A percentile compares a stretch with the other conserved stretches of the same genome.
Conservation (phyloP, 2,888 invertebrate genomes). For the Crocallis elinguaria region DNA sequence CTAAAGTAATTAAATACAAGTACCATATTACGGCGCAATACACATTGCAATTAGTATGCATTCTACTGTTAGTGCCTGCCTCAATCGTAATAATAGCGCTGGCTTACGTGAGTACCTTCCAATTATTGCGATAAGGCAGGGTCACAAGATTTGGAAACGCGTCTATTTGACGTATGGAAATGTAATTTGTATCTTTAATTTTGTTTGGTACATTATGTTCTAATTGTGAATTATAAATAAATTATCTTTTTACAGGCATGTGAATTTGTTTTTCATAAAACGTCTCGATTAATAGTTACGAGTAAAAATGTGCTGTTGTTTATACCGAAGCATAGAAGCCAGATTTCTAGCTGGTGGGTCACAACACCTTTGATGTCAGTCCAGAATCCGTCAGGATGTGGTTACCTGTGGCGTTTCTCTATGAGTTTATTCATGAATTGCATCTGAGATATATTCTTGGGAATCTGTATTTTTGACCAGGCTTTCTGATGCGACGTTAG, state of each 20-base stretch:
- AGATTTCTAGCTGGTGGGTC: too few relatives aligned
- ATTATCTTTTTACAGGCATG: slow-evolving; percentile 76
- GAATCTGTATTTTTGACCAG: too few relatives aligned
- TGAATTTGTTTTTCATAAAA: background rate
- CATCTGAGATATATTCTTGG: too few relatives aligned
- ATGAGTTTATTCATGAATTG: too few relatives aligned
- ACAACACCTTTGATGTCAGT: too few relatives aligned
- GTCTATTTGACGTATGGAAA: slow-evolving; percentile 42
- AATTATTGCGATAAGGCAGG: slow-evolving; percentile 50
- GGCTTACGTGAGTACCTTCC: slow-evolving; percentile 42
- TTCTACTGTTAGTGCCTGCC: slow-evolving; percentile 36
- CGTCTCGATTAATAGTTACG: too few relatives aligned
- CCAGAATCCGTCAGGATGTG: too few relatives aligned
- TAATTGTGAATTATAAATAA: slow-evolving; percentile 82
- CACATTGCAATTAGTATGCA: slow-evolving; percentile 61
- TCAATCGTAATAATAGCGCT: slow-evolving; percentile 11
- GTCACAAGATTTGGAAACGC: slow-evolving; percentile 61
- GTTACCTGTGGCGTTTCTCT: too few relatives aligned
- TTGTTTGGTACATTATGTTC: slow-evolving; percentile 74
- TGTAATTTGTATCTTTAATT: slow-evolving; percentile 67
- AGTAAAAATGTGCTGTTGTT: too few relatives aligned
- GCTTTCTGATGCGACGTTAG: too few relatives aligned
- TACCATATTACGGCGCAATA: slow-evolving; percentile 48
- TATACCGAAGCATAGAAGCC: too few relatives aligned
- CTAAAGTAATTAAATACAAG: slow-evolving; percentile 58